Percentiles rank a stretch among this genome's conserved stretches.
These are phyloP conservation scores for Chymomyza caudatula DNA, from an alignment of 2,888 invertebrate species.

Conservation along the genomic window DNA sequence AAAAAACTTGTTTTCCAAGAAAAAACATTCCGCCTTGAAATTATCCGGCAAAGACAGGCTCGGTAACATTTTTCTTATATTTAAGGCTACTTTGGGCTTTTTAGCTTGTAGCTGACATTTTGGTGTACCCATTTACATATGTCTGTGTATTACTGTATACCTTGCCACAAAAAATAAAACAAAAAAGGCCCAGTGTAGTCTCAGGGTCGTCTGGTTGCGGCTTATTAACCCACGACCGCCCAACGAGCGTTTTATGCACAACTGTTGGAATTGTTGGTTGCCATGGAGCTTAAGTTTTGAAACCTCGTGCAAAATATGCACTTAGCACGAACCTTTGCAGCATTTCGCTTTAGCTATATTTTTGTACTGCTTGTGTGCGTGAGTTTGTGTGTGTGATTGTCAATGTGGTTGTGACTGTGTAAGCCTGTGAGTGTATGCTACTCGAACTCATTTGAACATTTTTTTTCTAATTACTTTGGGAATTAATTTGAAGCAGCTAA, in stretches of 20 bases:
- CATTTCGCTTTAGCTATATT: conserved; percentile 9
- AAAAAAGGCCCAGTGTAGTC: background rate
- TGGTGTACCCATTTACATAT: no score
- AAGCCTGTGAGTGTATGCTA: conserved; percentile 23
- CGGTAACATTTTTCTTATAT: background rate
- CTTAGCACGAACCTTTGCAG: conserved; percentile 59
- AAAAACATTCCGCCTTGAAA: background rate
- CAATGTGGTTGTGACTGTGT: background rate
- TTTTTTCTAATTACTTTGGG: conserved; percentile 72
- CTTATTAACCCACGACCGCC: background rate
- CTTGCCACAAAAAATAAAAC: background rate
- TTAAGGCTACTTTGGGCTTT: background rate
- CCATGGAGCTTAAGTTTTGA: conserved; percentile 43
- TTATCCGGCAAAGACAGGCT: background rate
- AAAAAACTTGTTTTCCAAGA: background rate
- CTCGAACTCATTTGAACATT: conserved; percentile 63
- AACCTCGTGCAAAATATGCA: conserved; percentile 61
- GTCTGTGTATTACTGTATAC: background rate
- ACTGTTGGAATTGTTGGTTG: conserved; percentile 21
- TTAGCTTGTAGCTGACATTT: background rate
- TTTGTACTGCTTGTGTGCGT: background rate
- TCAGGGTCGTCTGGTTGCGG: background rate
- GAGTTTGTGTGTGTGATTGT: background rate
- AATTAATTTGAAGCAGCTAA: conserved; percentile 67
- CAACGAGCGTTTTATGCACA: background rate